Base-by-base conservation (phyloP, 2,888 invertebrate species). In the Tortricodes alternella region DNA sequence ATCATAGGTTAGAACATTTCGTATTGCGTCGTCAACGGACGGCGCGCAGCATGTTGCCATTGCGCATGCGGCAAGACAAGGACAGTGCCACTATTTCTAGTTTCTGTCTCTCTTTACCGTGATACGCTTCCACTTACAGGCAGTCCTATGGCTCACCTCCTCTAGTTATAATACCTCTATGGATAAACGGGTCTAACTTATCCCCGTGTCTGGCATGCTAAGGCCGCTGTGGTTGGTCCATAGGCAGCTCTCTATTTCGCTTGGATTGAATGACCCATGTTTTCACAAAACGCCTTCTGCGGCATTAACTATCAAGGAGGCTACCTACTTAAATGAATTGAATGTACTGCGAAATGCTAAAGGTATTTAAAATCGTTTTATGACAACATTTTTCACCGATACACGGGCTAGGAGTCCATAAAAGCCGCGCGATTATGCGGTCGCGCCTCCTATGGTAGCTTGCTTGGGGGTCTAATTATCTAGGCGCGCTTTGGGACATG, bases 351-450 rank as follows among this genome's bases (percentile, higher is more conserved):
- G 68, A 83, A 83, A 85, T 76, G 74, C 69, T 72, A 67, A 72
- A 74, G 72, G 75, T 75, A 80, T 79, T 84, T 85, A 74, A 80
- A 85, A 85, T 80, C 77, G 79, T 71, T 82, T 77, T 81, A 79
- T 84, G 80, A 85, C 88, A 82, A 82, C 87, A 89, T 88, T 87
- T 89, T 88, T 84, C 83, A 82, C 80, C 73, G 80, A 85, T 83
- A 81, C 78, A 71, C 74, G 71, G 70, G 67, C 72, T 72, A 61
- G 66, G 73, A 74, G 81, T 67, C 89, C 89, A 78, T 89, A 88
- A 78, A 86, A 78, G 89, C 66, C 61, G 60, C 57, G 68, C 66
- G 78, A 83, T 85, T 86, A 85, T 82, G 85, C 85, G 83, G 75
- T 78, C 84, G 66, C 66, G 64, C 88, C 87, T 56, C 65, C 75